These are phyloP conservation scores for Falco punctatus DNA, from an alignment of 2,113 vertebrate genomes.

Conservation along the genomic window DNA sequence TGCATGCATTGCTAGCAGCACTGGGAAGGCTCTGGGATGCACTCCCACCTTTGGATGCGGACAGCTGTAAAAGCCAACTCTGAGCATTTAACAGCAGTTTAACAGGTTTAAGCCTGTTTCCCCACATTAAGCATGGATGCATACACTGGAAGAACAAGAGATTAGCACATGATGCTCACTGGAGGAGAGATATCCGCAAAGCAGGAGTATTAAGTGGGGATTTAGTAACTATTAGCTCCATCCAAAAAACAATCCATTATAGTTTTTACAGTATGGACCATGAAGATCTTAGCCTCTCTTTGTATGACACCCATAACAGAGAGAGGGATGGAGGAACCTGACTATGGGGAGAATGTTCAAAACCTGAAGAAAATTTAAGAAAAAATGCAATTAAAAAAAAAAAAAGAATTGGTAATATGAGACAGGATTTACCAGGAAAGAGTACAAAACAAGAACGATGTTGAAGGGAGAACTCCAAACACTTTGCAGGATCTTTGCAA, in stretches of 20 bases:
- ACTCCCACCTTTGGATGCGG: background rate
- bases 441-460: background rate
- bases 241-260: background rate
- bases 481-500: background rate
- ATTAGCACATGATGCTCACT: slow-evolving; percentile 38
- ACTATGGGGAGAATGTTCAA: background rate
- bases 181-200: background rate
- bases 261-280: background rate
- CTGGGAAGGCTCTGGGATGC: background rate
- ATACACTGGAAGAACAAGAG: slow-evolving; percentile 51
- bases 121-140: slow-evolving; percentile 56
- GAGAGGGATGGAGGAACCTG: background rate
- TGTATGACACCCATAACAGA: background rate
- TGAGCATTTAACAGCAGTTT: slow-evolving; percentile 31
- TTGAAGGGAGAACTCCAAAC: background rate
- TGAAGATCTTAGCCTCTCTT: background rate
- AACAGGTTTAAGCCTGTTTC: slow-evolving; percentile 62
- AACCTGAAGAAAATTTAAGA: background rate
- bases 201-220: background rate
- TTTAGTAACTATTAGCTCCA: background rate
- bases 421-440: background rate
- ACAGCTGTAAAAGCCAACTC: background rate
- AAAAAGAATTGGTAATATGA: background rate
- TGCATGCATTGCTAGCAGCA: accelerated
- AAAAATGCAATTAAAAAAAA: background rate